These are phyloP conservation scores for Bubo blakistoni DNA, from an alignment of 2,113 vertebrate genomes.

Conservation along the genomic window DNA sequence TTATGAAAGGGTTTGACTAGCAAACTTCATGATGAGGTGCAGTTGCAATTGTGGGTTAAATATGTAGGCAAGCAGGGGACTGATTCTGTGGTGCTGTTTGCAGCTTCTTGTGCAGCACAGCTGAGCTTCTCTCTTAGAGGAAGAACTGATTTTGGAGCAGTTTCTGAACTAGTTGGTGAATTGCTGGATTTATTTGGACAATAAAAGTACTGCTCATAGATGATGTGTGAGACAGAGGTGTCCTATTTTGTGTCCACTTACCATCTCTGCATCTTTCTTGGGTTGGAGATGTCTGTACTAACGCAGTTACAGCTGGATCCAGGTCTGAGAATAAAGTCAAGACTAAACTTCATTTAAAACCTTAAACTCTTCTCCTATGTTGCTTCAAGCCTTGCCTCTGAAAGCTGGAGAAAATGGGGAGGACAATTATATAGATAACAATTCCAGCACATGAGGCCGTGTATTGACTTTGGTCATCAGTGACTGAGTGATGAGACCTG, in stretches of 20 bases:
- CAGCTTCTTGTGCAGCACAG: neutral
- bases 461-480: neutral
- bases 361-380: neutral
- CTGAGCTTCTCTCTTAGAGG: neutral
- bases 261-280: neutral
- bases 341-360: neutral
- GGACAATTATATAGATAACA: neutral
- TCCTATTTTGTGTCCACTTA: neutral
- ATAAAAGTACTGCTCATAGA: neutral
- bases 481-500: neutral
- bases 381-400: neutral
- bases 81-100: neutral
- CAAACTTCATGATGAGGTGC: neutral
- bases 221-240: neutral
- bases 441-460: neutral
- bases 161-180: neutral
- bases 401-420: neutral
- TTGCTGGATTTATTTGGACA: neutral
- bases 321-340: neutral
- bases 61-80: accelerated
- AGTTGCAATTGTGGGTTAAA: neutral
- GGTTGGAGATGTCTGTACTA: neutral
- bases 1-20: neutral
- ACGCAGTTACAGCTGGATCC: neutral
- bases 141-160: neutral